Evolutionary conservation across 1,140 invertebrate species (phyloP).

Genomic region (Pentalonia nigronervosa): DNA sequence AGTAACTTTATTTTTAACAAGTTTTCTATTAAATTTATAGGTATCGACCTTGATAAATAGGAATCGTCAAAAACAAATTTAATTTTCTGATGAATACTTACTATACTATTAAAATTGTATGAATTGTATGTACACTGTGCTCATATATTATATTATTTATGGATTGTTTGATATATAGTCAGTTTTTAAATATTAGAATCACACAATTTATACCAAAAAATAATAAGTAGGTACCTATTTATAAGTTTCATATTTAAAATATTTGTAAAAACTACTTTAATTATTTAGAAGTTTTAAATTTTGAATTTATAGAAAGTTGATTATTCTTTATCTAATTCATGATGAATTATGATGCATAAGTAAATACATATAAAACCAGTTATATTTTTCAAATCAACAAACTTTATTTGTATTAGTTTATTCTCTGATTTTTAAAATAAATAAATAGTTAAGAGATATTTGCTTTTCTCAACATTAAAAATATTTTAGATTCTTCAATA

Average conservation of each 20-base stretch:
- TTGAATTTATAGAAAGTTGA: neutral
- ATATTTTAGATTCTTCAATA: neutral
- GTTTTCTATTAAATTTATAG: neutral
- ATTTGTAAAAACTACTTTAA: no score
- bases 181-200: no score
- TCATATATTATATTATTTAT: no score
- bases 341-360: no score
- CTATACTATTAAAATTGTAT: neutral
- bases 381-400: neutral
- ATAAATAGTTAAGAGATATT: neutral
- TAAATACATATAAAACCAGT: no score
- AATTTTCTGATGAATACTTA: neutral
- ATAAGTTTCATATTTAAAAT: no score
- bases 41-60: neutral
- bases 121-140: no score
- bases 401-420: neutral
- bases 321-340: neutral
- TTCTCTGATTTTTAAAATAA: neutral
- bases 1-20: neutral
- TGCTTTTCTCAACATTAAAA: neutral
- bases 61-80: neutral
- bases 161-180: no score
- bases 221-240: no score
- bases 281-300: no score
- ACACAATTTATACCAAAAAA: no score